Percentiles rank a stretch among this genome's conserved stretches.
Conservation (phyloP, 2,113 vertebrate species). For the Carassius auratus region DNA sequence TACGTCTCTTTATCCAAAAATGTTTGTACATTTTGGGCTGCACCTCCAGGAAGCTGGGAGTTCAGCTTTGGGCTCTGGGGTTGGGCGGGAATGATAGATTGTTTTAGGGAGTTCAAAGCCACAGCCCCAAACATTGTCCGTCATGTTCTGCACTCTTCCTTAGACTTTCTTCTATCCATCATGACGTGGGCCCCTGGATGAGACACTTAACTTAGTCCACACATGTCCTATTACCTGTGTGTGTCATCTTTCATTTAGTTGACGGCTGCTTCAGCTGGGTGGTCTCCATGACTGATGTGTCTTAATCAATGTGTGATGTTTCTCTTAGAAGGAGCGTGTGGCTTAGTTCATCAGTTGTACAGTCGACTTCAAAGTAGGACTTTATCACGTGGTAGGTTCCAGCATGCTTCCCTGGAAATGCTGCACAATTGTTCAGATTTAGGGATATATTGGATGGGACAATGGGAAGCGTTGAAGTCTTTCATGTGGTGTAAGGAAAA, state of each 20-base stretch:
- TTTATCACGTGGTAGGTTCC: background rate
- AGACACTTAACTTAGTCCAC: constrained; percentile 36
- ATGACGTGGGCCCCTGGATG: constrained; percentile 10
- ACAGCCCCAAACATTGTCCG: constrained; percentile 35
- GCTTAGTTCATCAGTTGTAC: constrained; percentile 2
- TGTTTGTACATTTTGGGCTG: constrained; percentile 4
- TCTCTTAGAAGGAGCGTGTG: background rate
- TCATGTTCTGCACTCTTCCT: constrained; percentile 18
- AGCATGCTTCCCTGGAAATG: background rate
- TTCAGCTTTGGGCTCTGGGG: background rate
- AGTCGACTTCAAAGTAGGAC: background rate
- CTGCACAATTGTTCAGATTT: constrained; percentile 13
- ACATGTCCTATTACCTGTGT: constrained; percentile 33
- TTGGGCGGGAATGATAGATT: constrained; percentile 33
- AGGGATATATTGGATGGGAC: background rate
- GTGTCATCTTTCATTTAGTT: constrained; percentile 24
- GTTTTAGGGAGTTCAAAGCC: constrained; percentile 31
- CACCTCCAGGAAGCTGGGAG: background rate
- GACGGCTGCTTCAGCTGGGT: constrained; percentile 1
- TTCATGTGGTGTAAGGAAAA: constrained; percentile 1
- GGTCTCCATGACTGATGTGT: constrained; percentile 29
- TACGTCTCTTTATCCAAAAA: background rate
- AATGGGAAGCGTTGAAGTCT: background rate
- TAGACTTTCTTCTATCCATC: constrained; percentile 25
- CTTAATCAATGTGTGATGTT: constrained; percentile 11